These are phyloP conservation scores for Phasianus colchicus DNA, from an alignment of 2,113 vertebrate genomes.

Conservation along the genomic window DNA sequence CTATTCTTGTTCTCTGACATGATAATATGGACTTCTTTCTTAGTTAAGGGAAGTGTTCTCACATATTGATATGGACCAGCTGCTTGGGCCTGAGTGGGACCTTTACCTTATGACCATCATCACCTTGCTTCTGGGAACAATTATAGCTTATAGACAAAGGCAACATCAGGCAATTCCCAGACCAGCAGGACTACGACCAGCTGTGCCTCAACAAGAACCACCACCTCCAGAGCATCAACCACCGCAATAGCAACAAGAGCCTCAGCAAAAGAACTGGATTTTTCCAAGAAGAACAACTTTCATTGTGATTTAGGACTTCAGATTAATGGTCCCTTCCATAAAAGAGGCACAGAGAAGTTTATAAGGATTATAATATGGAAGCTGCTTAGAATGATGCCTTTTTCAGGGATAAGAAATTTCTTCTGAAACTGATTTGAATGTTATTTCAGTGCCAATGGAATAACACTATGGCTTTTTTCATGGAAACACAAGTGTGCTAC, in stretches of 20 bases:
- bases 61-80: slow-evolving; percentile 94
- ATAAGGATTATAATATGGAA: slow-evolving; percentile 59
- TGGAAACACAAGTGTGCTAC: slow-evolving; percentile 69
- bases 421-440: slow-evolving; percentile 78
- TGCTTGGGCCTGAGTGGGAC: slow-evolving; percentile 98
- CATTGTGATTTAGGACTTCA: slow-evolving; percentile 59
- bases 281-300: slow-evolving; percentile 63
- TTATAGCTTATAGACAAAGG: slow-evolving; percentile 95
- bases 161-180: slow-evolving; percentile 89
- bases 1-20: neutral
- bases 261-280: slow-evolving; percentile 63
- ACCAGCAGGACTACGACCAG: slow-evolving; percentile 67
- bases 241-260: slow-evolving; percentile 69
- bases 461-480: slow-evolving; percentile 77
- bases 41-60: slow-evolving; percentile 89
- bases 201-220: slow-evolving; percentile 77
- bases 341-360: slow-evolving; percentile 68
- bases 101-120: slow-evolving; percentile 99
- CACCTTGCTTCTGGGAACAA: slow-evolving; percentile 92
- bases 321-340: slow-evolving; percentile 54
- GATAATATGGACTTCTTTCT: slow-evolving; percentile 16
- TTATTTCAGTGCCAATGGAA: slow-evolving; percentile 81
- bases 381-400: slow-evolving; percentile 83
- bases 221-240: slow-evolving; percentile 73
- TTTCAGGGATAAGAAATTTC: slow-evolving; percentile 83